phyloP scores from a whole-genome alignment of 2,113 vertebrate genomes.

The Felis catus region F.catus_Fca126_mat1.0 CM031419.1:131207001-131207500 shows the following conservation, averaged over 20 bases:
- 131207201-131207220: neutral
- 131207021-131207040: neutral
- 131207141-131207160: neutral
- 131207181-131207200: neutral
- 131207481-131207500: neutral
- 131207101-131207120: neutral
- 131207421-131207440: neutral
- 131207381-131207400: neutral
- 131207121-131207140: neutral
- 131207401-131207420: neutral
- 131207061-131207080: neutral
- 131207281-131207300: neutral
- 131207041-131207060: neutral
- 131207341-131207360: neutral
- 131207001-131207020: neutral
- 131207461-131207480: neutral
- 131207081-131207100: neutral
- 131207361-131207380: neutral
- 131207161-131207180: neutral
- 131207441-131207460: neutral
- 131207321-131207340: neutral
- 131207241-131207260: neutral
- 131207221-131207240: neutral
- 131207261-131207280: neutral
- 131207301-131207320: rapidly evolving